A percentile compares a stretch with the other conserved stretches of the same genome.
Evolutionary conservation across 2,888 invertebrate species (phyloP).

Genomic region (Athalia cordata): DNA sequence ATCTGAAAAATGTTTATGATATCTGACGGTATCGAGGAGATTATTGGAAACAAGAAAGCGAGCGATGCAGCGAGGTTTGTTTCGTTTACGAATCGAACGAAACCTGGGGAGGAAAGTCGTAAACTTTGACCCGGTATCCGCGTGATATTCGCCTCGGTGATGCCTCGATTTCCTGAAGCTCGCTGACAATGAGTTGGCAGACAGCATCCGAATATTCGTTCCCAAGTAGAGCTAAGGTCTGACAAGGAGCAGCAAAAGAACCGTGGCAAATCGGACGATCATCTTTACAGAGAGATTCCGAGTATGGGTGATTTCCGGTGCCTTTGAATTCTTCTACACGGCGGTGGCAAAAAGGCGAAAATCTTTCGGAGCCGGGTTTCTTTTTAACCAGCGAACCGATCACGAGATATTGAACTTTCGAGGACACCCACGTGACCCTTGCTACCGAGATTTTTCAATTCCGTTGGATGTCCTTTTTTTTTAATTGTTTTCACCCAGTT

Average conservation of each 20-base stretch:
- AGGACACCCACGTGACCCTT: neutral
- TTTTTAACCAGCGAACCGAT: too few relatives aligned
- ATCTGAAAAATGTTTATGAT: neutral
- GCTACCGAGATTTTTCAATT: neutral
- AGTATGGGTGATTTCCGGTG: too few relatives aligned
- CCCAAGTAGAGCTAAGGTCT: neutral
- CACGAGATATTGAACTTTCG: too few relatives aligned
- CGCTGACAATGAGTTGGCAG: neutral
- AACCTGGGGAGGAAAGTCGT: slow-evolving; percentile 15
- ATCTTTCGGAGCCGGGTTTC: too few relatives aligned
- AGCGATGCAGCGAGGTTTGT: neutral
- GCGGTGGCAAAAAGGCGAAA: too few relatives aligned
- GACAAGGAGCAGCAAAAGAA: neutral
- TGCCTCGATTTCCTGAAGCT: neutral
- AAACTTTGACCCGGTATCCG: neutral
- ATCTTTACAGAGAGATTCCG: neutral
- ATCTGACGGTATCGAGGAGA: neutral
- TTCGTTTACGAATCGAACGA: slow-evolving; percentile 12
- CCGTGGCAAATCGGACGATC: neutral
- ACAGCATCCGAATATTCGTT: neutral
- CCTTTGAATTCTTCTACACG: too few relatives aligned
- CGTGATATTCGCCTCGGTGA: neutral
- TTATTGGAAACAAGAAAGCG: neutral
- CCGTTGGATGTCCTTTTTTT: neutral
- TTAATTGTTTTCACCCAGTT: neutral